Conservation (phyloP, 2,797 vertebrate genomes). For the Ciconia nigra region DNA sequence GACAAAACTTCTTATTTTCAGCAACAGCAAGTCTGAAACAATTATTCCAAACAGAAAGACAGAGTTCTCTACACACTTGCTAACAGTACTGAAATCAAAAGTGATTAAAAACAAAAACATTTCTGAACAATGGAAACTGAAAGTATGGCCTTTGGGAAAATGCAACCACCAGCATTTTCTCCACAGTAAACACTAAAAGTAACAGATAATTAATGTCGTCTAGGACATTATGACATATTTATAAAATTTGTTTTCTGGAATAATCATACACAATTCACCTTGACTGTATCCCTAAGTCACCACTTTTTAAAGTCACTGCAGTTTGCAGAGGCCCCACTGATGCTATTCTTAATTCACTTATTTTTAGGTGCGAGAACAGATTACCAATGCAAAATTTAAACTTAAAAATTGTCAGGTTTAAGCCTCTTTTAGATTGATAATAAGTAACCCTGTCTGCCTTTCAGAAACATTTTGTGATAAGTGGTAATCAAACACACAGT, state of each 20-base stretch:
- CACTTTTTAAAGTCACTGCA: not conserved
- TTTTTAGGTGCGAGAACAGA: constrained; percentile 8
- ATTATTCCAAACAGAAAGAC: not conserved
- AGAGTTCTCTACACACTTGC: not conserved
- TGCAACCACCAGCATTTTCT: not conserved
- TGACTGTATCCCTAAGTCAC: not conserved
- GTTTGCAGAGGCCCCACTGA: not conserved
- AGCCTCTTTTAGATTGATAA: not conserved
- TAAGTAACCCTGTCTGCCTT: not conserved
- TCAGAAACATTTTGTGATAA: not conserved
- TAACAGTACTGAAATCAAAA: not conserved
- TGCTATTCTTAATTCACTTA: not conserved
- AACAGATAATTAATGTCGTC: not conserved
- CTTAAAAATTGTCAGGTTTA: not conserved
- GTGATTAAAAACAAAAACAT: constrained; percentile 9
- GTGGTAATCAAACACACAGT: not conserved
- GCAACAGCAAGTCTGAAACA: not conserved
- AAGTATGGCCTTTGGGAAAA: constrained; percentile 13
- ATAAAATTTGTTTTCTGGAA: not conserved
- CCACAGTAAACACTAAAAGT: not conserved
- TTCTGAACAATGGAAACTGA: constrained; percentile 29
- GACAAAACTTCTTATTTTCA: not conserved
- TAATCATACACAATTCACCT: constrained; percentile 6
- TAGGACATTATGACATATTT: not conserved
- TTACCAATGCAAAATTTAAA: not conserved